Conservation (phyloP, 2,888 invertebrate species). For the Tipula lateralis region DNA sequence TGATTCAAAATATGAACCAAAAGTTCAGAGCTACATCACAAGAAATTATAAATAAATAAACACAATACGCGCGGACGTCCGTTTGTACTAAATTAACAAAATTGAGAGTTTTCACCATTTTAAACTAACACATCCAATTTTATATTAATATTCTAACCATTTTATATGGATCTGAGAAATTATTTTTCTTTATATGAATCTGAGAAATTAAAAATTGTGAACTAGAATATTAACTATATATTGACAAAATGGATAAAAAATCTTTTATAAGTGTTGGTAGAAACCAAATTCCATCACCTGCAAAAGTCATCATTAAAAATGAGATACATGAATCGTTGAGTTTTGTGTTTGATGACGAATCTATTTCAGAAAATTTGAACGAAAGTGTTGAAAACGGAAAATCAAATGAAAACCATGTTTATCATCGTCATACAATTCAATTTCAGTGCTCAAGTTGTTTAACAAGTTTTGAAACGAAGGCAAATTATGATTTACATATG, state of each 20-base stretch:
- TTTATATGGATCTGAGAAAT: no score
- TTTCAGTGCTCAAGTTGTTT: background rate
- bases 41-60: no score
- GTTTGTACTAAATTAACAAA: no score
- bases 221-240: no score
- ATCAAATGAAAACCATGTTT: background rate
- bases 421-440: background rate
- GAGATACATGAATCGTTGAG: slow-evolving; percentile 13
- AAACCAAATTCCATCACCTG: slow-evolving; percentile 3
- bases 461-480: background rate
- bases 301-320: slow-evolving; percentile 26
- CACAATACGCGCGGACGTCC: no score
- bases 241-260: background rate
- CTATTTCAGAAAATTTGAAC: background rate
- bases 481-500: slow-evolving; percentile 45
- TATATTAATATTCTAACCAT: no score
- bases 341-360: slow-evolving; percentile 25
- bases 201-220: no score
- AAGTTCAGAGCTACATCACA: no score
- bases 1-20: no score
- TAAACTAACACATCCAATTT: no score
- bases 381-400: background rate
- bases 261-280: background rate
- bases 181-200: no score
- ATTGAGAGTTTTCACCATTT: no score